These are phyloP conservation scores for Ondatra zibethicus DNA, from an alignment of 2,113 vertebrate species.

Conservation along the genomic window DNA sequence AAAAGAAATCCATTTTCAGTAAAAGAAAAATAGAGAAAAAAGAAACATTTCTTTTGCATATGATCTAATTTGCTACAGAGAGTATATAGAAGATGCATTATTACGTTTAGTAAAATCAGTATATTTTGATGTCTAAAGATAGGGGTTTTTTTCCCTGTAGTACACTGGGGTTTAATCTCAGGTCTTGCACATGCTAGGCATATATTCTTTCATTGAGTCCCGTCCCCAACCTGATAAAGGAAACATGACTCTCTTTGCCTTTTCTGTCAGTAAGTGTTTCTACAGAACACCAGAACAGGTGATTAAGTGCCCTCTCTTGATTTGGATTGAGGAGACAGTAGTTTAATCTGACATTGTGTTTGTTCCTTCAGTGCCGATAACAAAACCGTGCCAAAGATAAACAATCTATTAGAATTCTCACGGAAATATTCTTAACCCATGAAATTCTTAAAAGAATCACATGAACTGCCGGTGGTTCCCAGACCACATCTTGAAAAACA, in stretches of 20 bases:
- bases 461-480: background rate
- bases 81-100: background rate
- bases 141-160: rapidly evolving
- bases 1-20: background rate
- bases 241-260: background rate
- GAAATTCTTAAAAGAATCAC: background rate
- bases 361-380: background rate
- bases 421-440: background rate
- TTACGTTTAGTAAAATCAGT: conserved; percentile 9
- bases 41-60: background rate
- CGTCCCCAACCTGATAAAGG: background rate
- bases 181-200: background rate
- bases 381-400: background rate
- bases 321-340: background rate
- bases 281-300: background rate
- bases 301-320: background rate
- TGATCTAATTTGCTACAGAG: background rate
- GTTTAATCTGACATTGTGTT: background rate
- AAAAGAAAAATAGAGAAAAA: background rate
- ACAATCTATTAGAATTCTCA: background rate
- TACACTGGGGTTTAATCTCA: background rate
- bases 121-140: background rate
- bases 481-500: background rate
- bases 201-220: too few species aligned
- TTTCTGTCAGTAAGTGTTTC: background rate